A percentile compares a stretch with the other conserved stretches of the same genome.
These are phyloP conservation scores for Rhagonycha fulva DNA, from an alignment of 2,888 invertebrate genomes.

Conservation along the genomic window DNA sequence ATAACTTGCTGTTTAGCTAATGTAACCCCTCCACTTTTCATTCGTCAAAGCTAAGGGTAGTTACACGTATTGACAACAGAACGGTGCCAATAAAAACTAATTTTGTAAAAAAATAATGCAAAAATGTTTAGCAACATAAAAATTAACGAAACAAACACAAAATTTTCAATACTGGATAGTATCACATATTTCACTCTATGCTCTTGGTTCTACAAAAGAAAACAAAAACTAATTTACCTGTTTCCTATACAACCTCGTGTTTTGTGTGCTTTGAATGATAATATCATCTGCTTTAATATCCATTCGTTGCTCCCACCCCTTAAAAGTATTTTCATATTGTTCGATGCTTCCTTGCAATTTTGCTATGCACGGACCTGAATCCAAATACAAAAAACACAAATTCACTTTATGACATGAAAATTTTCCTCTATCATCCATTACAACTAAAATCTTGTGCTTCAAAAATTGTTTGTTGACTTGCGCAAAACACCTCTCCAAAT, in stretches of 20 bases:
- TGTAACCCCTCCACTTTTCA: no score
- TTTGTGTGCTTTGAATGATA: constrained; percentile 85
- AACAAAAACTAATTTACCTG: constrained; percentile 67
- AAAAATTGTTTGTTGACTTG: constrained; percentile 87
- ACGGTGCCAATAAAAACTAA: no score
- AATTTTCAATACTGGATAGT: background rate
- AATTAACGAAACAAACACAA: background rate
- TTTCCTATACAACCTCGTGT: constrained; percentile 83
- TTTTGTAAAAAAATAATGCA: no score
- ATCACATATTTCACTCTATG: constrained; percentile 24
- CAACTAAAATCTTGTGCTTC: constrained; percentile 85
- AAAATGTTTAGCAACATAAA: no score
- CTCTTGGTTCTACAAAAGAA: constrained; percentile 1
- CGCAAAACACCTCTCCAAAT: constrained; percentile 86
- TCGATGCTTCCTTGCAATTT: constrained; percentile 87
- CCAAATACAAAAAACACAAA: constrained; percentile 90
- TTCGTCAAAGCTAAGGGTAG: no score
- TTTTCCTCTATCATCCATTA: constrained; percentile 91
- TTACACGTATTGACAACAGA: no score
- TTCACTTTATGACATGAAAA: constrained; percentile 95
- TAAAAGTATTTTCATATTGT: constrained; percentile 75
- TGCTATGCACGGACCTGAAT: constrained; percentile 83
- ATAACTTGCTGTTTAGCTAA: no score
- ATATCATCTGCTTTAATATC: constrained; percentile 87
- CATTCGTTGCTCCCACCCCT: constrained; percentile 82